Evolutionary conservation across 1,140 invertebrate genomes (phyloP).

Genomic region (Melitaea cinxia): DNA sequence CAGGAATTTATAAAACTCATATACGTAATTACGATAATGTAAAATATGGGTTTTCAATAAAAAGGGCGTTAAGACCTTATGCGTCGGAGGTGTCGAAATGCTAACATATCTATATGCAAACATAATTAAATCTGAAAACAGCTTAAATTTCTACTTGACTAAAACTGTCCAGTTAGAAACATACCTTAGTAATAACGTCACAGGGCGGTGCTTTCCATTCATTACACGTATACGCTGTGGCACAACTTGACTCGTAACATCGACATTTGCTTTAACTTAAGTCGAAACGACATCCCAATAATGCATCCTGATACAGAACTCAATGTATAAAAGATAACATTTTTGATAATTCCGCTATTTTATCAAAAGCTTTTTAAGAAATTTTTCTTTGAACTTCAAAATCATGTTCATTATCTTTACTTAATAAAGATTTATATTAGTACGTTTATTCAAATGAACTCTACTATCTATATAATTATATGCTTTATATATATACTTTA

Average conservation of each 20-base stretch:
- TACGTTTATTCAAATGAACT: too few species aligned
- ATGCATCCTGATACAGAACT: conserved; percentile 27
- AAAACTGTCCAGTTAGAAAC: background rate
- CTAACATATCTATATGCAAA: background rate
- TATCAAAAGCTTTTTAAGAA: background rate
- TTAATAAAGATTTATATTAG: too few species aligned
- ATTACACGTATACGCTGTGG: conserved; percentile 36
- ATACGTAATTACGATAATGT: too few species aligned
- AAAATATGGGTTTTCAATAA: too few species aligned
- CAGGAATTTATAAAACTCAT: too few species aligned
- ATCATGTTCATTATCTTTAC: too few species aligned
- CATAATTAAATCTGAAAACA: background rate
- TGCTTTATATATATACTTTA: too few species aligned
- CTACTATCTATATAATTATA: too few species aligned
- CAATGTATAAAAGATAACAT: background rate
- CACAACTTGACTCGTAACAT: conserved; percentile 32
- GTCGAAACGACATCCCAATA: conserved; percentile 27
- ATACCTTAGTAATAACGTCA: conserved; percentile 11
- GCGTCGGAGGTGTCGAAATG: too few species aligned
- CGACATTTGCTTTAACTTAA: conserved; percentile 34
- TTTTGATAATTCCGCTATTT: background rate
- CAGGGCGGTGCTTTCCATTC: conserved; percentile 23
- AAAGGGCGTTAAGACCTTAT: too few species aligned
- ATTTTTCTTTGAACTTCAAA: too few species aligned
- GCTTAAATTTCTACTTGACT: background rate